These are phyloP conservation scores for Sylvilagus floridanus DNA, from an alignment of 2,797 vertebrate genomes.

Conservation along the genomic window DNA sequence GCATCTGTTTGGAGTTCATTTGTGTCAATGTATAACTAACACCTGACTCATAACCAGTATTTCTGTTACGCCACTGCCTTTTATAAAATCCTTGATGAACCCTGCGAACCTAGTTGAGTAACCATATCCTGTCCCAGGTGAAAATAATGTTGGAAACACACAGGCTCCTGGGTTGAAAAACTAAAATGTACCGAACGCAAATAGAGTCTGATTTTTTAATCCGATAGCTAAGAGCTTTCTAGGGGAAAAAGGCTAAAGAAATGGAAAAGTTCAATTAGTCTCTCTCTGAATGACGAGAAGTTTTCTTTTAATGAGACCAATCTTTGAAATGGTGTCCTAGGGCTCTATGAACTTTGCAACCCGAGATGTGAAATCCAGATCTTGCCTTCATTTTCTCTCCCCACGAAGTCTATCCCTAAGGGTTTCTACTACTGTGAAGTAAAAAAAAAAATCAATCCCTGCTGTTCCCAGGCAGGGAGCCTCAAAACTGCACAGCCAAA, in stretches of 20 bases:
- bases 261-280: slow-evolving; percentile 15
- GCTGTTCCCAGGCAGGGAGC: background rate
- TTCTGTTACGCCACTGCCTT: background rate
- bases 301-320: background rate
- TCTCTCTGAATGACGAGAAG: background rate
- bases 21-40: background rate
- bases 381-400: background rate
- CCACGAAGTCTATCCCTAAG: background rate
- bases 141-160: slow-evolving; percentile 56
- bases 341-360: background rate
- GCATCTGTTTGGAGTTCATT: background rate
- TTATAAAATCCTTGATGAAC: background rate
- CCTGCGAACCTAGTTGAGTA: background rate
- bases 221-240: slow-evolving; percentile 83
- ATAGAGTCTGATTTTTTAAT: slow-evolving; percentile 77
- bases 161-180: slow-evolving; percentile 8
- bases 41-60: background rate
- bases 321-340: background rate
- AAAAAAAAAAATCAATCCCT: background rate
- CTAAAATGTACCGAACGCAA: slow-evolving; percentile 70
- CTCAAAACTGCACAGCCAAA: background rate
- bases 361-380: background rate
- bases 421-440: background rate
- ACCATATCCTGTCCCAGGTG: slow-evolving; percentile 62
- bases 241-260: slow-evolving; percentile 60